These are phyloP conservation scores for Drosophila pegasa DNA, from an alignment of 2,888 invertebrate species.

Conservation along the genomic window DNA sequence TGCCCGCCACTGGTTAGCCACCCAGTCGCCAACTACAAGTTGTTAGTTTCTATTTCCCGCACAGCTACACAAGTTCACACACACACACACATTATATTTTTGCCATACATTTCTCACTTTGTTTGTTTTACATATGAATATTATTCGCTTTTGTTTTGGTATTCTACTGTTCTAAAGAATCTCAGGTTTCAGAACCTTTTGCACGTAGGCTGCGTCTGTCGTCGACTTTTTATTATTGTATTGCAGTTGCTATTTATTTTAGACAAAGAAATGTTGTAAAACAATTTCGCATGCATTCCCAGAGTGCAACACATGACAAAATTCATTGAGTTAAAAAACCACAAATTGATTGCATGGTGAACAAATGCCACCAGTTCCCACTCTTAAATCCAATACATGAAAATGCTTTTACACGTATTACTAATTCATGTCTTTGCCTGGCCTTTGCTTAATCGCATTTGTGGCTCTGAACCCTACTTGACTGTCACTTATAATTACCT, in stretches of 20 bases:
- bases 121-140: slow-evolving; percentile 59
- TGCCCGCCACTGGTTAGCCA: slow-evolving; percentile 52
- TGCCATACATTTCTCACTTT: slow-evolving; percentile 42
- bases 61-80: slow-evolving; percentile 30
- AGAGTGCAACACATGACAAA: slow-evolving; percentile 33
- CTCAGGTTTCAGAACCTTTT: slow-evolving; percentile 71
- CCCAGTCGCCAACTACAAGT: slow-evolving; percentile 42
- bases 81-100: slow-evolving; percentile 11
- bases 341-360: slow-evolving; percentile 11
- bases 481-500: slow-evolving; percentile 29
- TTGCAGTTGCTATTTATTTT: slow-evolving; percentile 1
- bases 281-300: slow-evolving; percentile 18
- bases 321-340: slow-evolving; percentile 21
- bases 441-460: slow-evolving; percentile 27
- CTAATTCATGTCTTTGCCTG: slow-evolving; percentile 14
- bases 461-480: slow-evolving; percentile 21
- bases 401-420: slow-evolving; percentile 32
- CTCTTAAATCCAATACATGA: slow-evolving; percentile 1
- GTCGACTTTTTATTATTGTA: slow-evolving; percentile 22
- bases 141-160: slow-evolving; percentile 56
- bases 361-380: not conserved
- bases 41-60: slow-evolving; percentile 40
- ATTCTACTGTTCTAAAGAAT: slow-evolving; percentile 62
- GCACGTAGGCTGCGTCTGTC: slow-evolving; percentile 66
- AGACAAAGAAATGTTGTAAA: slow-evolving; percentile 27